Conservation (phyloP, 92 coral and sea anemone genomes). For the Bergia sp. region DNA sequence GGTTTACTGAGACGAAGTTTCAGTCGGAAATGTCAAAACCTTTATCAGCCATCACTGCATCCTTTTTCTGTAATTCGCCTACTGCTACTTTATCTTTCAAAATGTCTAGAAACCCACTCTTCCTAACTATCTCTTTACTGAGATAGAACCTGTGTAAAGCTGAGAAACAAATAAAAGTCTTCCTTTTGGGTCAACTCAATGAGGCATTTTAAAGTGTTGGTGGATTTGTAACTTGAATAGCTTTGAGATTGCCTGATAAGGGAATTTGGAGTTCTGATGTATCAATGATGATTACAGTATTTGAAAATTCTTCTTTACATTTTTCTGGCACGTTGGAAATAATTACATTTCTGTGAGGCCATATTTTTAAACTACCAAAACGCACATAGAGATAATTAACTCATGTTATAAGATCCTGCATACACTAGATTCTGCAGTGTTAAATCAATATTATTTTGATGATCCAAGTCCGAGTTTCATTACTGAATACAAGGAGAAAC, state of each 20-base stretch:
- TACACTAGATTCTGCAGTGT: constrained; percentile 16
- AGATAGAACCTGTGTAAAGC: background rate
- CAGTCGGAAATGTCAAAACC: constrained; percentile 60
- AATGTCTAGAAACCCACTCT: constrained; percentile 65
- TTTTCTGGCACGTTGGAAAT: constrained; percentile 49
- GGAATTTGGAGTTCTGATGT: constrained; percentile 62
- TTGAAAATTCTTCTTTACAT: constrained; percentile 58
- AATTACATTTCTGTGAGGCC: constrained; percentile 64
- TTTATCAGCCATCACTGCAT: constrained; percentile 63
- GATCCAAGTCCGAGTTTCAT: constrained; percentile 55
- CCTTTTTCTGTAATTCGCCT: constrained; percentile 49
- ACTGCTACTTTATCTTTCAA: constrained; percentile 55
- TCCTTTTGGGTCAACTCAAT: constrained; percentile 64
- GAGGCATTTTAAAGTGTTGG: constrained; percentile 64
- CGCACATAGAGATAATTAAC: background rate
- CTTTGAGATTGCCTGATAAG: constrained; percentile 63
- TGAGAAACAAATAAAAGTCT: constrained; percentile 52
- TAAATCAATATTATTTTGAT: constrained; percentile 43
- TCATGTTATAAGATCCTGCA: background rate
- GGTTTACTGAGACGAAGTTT: constrained; percentile 48
- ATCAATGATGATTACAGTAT: constrained; percentile 60
- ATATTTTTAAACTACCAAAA: constrained; percentile 56
- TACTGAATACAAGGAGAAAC: constrained; percentile 44
- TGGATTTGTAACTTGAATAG: constrained; percentile 61
- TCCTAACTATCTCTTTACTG: constrained; percentile 56